Evolutionary conservation across 2,888 invertebrate species (phyloP), one percentile per base, ranked within the genome.

Genomic region (Pristionchus arcanus): DNA sequence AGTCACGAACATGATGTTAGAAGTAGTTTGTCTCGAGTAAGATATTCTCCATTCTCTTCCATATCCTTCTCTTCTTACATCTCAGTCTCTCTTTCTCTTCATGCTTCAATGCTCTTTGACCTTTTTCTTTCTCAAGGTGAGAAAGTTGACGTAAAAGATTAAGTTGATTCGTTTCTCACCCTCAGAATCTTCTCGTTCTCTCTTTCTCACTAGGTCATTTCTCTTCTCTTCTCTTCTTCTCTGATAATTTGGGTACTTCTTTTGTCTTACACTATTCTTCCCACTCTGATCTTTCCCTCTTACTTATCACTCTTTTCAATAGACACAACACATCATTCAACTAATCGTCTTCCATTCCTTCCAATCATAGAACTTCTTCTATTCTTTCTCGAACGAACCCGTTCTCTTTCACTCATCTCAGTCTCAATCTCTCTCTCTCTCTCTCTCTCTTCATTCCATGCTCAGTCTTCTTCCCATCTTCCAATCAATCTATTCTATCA

Each of bases 81-180:
- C 74, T 68, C 81, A 42, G 49, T 83, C 31, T 83, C 31, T 77
- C 34, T 19, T 77, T 83, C 42, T 19, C 42, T 19, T n/a, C 28
- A 28, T 34, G 83, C 49, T 55, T 55, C 21, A 49, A 55, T 83
- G 49, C 28, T n/a, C 34, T 83, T 34, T 83, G 53, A 83, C 49
- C 83, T 53, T n/a, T 81, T 16, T 81, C 81, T 81, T 19, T 49
- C 55, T 37, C 34, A 28, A 74, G 37, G 74, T 74, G 74, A 19
- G 74, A 74, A 74, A 74, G 74, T 74, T 74, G 74, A 31, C 74
- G 34, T 28, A 34, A 74, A 16, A 16, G 74, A 74, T 74, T 74
- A 31, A 31, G 16, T 31, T 74, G 34, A 74, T 74, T 74, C 37
- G 34, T 31, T 74, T 74, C 31, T 83, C 83, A 25, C 55, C 21